A percentile compares a stretch with the other conserved stretches of the same genome.
phyloP scores from a whole-genome alignment of 2,888 invertebrate species.

The Microchrysa polita region DNA sequence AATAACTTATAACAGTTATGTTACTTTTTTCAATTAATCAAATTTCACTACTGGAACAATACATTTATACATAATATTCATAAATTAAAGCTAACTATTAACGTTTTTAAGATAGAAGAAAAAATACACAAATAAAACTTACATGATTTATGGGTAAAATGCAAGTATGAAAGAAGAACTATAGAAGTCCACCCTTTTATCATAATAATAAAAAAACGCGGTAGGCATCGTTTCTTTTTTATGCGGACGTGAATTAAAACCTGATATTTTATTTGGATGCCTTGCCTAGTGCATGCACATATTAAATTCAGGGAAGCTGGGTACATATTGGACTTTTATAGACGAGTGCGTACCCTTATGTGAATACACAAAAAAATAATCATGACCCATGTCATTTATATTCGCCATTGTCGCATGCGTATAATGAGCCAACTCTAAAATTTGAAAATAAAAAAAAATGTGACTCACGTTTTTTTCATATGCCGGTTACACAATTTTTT shows the following conservation, averaged over 20 bases:
- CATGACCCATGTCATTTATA: constrained; percentile 40
- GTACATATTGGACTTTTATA: constrained; percentile 34
- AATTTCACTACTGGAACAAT: no score
- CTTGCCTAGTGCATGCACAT: neutral
- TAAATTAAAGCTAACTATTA: constrained; percentile 48
- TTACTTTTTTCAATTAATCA: no score
- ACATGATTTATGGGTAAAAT: constrained; percentile 28
- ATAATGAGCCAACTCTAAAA: constrained; percentile 39
- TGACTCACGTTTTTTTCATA: constrained; percentile 42
- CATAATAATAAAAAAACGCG: constrained; percentile 7
- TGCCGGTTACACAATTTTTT: constrained; percentile 38
- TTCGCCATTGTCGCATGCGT: constrained; percentile 30
- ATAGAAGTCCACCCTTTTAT: constrained; percentile 39
- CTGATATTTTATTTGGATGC: constrained; percentile 42
- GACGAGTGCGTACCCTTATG: neutral
- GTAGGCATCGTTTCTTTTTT: constrained; percentile 32
- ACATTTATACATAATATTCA: constrained; percentile 49
- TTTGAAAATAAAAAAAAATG: constrained; percentile 45
- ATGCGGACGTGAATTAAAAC: constrained; percentile 41
- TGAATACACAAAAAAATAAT: constrained; percentile 35
- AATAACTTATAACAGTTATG: no score
- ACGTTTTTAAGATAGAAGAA: constrained; percentile 35
- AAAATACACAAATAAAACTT: neutral
- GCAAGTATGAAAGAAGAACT: constrained; percentile 17
- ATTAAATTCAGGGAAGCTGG: constrained; percentile 11